phyloP scores from a whole-genome alignment of 1,140 invertebrate species.

The Druon quercuslanigerum region DNA sequence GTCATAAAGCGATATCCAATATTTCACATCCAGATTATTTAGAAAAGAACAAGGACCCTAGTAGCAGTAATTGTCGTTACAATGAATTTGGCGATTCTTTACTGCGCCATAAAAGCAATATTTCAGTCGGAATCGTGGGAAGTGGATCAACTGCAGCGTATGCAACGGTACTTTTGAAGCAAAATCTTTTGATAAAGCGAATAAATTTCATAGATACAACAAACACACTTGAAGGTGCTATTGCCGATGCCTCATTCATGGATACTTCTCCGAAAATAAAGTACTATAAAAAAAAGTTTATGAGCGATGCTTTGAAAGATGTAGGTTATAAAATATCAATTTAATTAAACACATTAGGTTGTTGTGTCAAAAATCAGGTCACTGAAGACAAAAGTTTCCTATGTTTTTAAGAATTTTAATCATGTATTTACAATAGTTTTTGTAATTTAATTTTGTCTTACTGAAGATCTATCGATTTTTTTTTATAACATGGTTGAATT shows the following conservation, averaged over 20 bases:
- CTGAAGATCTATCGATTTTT: too few relatives aligned
- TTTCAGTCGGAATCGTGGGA: constrained; percentile 64
- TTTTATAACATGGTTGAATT: too few relatives aligned
- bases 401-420: too few relatives aligned
- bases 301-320: constrained; percentile 53
- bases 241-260: constrained; percentile 55
- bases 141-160: constrained; percentile 58
- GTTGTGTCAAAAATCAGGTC: too few relatives aligned
- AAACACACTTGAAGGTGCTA: constrained; percentile 42
- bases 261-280: constrained; percentile 62
- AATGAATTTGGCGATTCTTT: constrained; percentile 11
- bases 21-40: background rate
- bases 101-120: constrained; percentile 32
- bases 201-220: constrained; percentile 62
- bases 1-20: background rate
- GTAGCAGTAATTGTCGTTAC: background rate
- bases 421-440: too few relatives aligned
- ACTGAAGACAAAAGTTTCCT: too few relatives aligned
- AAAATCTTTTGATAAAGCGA: constrained; percentile 60
- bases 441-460: too few relatives aligned
- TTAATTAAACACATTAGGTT: background rate
- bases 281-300: constrained; percentile 53
- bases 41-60: background rate
- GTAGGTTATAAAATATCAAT: constrained; percentile 42
- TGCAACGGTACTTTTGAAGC: constrained; percentile 63